Percentiles rank a stretch among this genome's conserved stretches.
phyloP scores from a whole-genome alignment of 2,113 vertebrate genomes.

The Colinus virginianus region DNA sequence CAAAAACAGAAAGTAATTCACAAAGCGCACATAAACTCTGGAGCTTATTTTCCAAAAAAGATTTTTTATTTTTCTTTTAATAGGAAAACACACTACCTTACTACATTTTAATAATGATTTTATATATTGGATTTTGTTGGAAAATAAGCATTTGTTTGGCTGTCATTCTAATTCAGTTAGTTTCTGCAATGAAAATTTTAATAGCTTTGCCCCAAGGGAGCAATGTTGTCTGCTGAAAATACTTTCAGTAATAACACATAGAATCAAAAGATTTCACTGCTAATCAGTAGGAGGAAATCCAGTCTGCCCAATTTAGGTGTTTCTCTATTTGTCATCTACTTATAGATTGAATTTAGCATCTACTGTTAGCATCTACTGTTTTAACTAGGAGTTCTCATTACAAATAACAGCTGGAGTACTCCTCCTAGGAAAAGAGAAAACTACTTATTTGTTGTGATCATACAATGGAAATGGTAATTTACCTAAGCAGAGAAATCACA shows the following conservation, averaged over 20 bases:
- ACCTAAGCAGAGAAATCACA: not conserved
- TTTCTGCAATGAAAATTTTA: conserved; percentile 13
- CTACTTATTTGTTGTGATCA: not conserved
- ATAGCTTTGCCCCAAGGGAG: not conserved
- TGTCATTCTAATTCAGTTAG: conserved; percentile 5
- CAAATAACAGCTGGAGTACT: not conserved
- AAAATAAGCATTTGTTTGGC: not conserved
- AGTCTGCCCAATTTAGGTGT: not conserved
- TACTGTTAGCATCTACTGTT: not conserved
- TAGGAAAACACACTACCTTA: not conserved
- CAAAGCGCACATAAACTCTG: not conserved
- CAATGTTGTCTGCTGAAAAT: not conserved
- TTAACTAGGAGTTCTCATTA: not conserved
- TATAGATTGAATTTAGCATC: not conserved
- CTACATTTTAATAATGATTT: not conserved
- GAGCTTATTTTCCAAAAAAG: not conserved
- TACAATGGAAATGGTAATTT: not conserved
- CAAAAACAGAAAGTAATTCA: not conserved
- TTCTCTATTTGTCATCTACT: not conserved
- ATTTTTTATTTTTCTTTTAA: conserved; percentile 30
- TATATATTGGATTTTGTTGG: not conserved
- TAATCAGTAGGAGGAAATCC: not conserved
- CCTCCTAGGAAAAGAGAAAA: not conserved
- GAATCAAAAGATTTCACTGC: not conserved
- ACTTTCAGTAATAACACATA: not conserved